Evolutionary conservation across 2,797 vertebrate genomes (phyloP).

Genomic region (Thamnophis elegans): DNA sequence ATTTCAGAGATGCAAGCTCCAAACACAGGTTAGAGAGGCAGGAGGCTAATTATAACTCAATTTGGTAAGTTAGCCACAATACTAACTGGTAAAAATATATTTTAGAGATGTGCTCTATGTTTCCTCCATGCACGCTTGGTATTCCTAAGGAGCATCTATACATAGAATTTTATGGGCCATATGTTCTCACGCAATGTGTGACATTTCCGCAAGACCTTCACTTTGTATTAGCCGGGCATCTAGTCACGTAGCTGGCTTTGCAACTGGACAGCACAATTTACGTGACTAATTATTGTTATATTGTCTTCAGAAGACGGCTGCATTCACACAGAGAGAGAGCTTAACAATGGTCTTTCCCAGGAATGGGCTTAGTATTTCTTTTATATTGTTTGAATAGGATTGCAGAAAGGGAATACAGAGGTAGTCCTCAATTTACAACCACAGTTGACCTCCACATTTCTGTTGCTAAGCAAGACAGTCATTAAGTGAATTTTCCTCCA

Average conservation of each 20-base stretch:
- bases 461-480: background rate
- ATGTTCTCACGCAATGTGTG: background rate
- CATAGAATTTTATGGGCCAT: background rate
- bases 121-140: background rate
- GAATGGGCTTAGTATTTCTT: background rate
- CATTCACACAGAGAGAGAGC: background rate
- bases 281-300: background rate
- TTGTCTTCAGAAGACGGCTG: background rate
- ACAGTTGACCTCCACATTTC: background rate
- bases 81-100: slow-evolving; percentile 23
- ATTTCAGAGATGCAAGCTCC: slow-evolving; percentile 18
- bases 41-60: slow-evolving; percentile 18
- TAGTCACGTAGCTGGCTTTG: background rate
- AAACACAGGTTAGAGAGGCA: background rate
- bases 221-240: background rate
- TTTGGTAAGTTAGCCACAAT: slow-evolving; percentile 7
- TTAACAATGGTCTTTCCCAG: background rate
- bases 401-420: background rate
- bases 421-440: background rate
- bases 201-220: background rate
- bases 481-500: background rate
- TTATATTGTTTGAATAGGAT: background rate
- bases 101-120: background rate
- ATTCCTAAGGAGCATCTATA: background rate
- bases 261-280: background rate